Conservation (phyloP, 2,113 vertebrate species). For the Cyrtonyx montezumae region DNA sequence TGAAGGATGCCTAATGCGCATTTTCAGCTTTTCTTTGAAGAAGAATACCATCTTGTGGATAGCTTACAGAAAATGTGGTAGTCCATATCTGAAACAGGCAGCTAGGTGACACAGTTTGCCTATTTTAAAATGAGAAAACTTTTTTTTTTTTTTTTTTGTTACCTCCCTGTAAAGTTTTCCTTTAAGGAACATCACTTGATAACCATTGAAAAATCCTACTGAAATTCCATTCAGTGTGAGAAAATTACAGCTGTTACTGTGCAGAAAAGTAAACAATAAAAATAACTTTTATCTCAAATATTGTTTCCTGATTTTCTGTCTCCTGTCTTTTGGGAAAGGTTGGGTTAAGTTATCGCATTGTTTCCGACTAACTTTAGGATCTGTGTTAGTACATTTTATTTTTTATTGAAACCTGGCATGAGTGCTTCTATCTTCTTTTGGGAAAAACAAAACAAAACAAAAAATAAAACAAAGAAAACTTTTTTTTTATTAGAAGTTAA, state of each 20-base stretch:
- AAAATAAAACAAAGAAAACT: background rate
- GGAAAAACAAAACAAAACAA: background rate
- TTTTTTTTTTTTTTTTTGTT: background rate
- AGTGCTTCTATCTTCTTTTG: slow-evolving; percentile 18
- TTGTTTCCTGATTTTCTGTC: background rate
- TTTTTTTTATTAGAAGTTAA: background rate
- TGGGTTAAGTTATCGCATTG: background rate
- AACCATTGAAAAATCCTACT: background rate
- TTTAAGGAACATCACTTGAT: background rate
- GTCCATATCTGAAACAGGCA: background rate
- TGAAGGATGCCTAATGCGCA: background rate
- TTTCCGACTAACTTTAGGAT: background rate
- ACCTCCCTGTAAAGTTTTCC: background rate
- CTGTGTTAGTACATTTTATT: background rate
- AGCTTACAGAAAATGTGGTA: background rate
- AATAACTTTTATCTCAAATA: background rate
- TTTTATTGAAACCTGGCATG: background rate
- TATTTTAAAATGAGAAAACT: background rate
- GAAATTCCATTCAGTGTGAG: background rate
- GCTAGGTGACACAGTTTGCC: background rate
- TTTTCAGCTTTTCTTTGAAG: slow-evolving; percentile 22
- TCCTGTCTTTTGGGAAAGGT: background rate
- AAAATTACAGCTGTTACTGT: background rate
- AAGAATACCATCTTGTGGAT: background rate
- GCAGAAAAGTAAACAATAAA: background rate